phyloP scores from a whole-genome alignment of 2,888 invertebrate genomes.

The Coecobrya sp. region DNA sequence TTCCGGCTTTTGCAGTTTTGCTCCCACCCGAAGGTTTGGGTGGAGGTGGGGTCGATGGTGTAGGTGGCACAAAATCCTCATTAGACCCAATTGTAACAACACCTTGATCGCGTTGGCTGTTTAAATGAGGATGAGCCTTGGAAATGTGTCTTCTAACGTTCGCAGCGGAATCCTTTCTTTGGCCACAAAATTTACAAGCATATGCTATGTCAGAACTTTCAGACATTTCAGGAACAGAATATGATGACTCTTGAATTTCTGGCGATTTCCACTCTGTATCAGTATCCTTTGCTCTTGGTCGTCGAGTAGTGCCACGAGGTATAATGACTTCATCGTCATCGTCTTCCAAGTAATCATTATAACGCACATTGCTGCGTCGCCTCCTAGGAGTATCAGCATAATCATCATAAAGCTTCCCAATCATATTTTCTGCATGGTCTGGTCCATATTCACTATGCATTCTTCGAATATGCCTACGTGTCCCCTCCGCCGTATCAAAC shows the following conservation, averaged over 20 bases:
- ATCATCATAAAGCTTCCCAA: not conserved
- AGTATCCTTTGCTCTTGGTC: slow-evolving; percentile 10
- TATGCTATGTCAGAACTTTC: not conserved
- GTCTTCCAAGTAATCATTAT: slow-evolving; percentile 36
- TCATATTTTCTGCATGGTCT: slow-evolving; percentile 65
- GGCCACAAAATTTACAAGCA: slow-evolving; percentile 57
- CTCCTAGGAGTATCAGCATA: not conserved
- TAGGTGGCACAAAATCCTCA: not conserved
- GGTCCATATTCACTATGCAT: slow-evolving; percentile 55
- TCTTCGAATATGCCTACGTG: slow-evolving; percentile 47
- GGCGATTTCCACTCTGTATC: not conserved
- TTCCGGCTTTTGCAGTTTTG: not conserved
- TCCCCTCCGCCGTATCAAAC: slow-evolving; percentile 28
- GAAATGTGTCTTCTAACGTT: slow-evolving; percentile 50
- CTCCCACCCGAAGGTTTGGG: not conserved
- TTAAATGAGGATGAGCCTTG: slow-evolving; percentile 55
- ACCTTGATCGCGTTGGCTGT: not conserved
- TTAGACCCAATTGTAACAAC: not conserved
- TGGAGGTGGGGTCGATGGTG: not conserved
- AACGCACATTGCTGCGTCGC: not conserved
- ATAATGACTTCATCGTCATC: slow-evolving; percentile 57
- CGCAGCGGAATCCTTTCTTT: slow-evolving; percentile 11
- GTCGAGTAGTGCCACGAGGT: slow-evolving; percentile 9
- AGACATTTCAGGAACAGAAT: too few relatives aligned
- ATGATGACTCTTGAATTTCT: not conserved